Percentiles rank a stretch among this genome's conserved stretches.
Conservation (phyloP, 2,888 invertebrate species). For the Bhutanitis thaidina region DNA sequence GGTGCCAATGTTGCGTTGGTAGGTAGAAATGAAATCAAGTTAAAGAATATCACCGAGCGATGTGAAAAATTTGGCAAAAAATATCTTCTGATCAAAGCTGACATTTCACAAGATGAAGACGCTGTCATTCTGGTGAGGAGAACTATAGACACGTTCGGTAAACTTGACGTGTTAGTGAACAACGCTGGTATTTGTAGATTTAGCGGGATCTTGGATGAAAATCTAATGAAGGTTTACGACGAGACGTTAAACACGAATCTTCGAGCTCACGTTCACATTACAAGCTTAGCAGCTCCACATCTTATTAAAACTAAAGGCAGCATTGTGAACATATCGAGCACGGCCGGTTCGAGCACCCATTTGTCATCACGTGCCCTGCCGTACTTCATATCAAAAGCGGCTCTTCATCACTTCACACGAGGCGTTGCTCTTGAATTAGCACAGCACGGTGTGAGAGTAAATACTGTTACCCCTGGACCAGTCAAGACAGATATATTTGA, state of each 20-base stretch:
- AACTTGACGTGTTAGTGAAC: slow-evolving; percentile 44
- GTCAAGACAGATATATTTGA: slow-evolving; percentile 68
- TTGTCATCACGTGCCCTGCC: slow-evolving; percentile 70
- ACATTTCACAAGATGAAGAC: slow-evolving; percentile 38
- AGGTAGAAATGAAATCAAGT: slow-evolving; percentile 27
- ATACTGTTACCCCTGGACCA: slow-evolving; percentile 32
- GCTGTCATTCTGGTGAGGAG: slow-evolving; percentile 24
- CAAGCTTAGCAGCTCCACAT: slow-evolving; percentile 35
- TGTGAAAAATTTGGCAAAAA: slow-evolving; percentile 21
- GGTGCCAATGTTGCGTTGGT: slow-evolving; percentile 30
- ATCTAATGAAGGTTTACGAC: slow-evolving; percentile 36
- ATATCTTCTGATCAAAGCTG: slow-evolving; percentile 33
- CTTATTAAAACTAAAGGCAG: slow-evolving; percentile 41
- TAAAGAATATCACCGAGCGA: slow-evolving; percentile 22
- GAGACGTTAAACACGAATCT: slow-evolving; percentile 44
- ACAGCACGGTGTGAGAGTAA: slow-evolving; percentile 85
- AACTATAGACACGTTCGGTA: slow-evolving; percentile 27
- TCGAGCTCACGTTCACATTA: slow-evolving; percentile 32
- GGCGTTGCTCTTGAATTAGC: slow-evolving; percentile 81
- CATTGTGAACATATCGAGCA: slow-evolving; percentile 47
- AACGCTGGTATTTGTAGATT: slow-evolving; percentile 36
- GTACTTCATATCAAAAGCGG: slow-evolving; percentile 37
- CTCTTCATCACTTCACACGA: slow-evolving; percentile 31
- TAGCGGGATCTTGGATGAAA: slow-evolving; percentile 27
- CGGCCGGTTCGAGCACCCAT: slow-evolving; percentile 18